Conservation (phyloP, 2,797 vertebrate species). For the Macropodus opercularis region DNA sequence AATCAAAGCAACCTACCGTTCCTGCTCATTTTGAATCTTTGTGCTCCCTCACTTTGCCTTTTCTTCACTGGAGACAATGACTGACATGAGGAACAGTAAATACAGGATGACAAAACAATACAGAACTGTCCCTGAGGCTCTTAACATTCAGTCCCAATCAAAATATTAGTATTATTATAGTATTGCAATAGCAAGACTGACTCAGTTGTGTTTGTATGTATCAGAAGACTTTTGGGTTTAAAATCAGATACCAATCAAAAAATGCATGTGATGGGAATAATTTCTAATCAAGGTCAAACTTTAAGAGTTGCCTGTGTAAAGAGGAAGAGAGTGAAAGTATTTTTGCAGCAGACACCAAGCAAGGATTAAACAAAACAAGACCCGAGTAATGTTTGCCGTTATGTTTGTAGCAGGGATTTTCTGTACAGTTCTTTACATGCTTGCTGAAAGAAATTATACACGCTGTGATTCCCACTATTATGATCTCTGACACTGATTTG, state of each 20-base stretch:
- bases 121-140: slow-evolving; percentile 5
- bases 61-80: slow-evolving; percentile 44
- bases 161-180: too few relatives aligned
- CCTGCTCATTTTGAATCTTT: slow-evolving; percentile 45
- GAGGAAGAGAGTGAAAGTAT: slow-evolving; percentile 17
- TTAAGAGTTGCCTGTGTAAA: background rate
- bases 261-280: background rate
- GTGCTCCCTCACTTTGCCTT: slow-evolving; percentile 20
- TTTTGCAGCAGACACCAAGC: background rate
- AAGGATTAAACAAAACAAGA: background rate
- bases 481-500: slow-evolving; percentile 45
- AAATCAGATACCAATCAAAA: too few relatives aligned
- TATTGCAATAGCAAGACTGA: too few relatives aligned
- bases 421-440: background rate
- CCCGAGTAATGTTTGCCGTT: background rate
- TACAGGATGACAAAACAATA: background rate
- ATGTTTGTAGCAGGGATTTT: background rate
- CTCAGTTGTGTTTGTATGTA: too few relatives aligned
- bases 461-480: slow-evolving; percentile 16
- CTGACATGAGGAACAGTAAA: slow-evolving; percentile 9
- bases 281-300: background rate
- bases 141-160: too few relatives aligned
- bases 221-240: too few relatives aligned
- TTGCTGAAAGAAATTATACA: background rate
- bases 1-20: too few relatives aligned